Percentiles rank a stretch among this genome's conserved stretches.
Evolutionary conservation across 2,113 vertebrate genomes (phyloP).

Genomic region (Corythoichthys intestinalis): DNA sequence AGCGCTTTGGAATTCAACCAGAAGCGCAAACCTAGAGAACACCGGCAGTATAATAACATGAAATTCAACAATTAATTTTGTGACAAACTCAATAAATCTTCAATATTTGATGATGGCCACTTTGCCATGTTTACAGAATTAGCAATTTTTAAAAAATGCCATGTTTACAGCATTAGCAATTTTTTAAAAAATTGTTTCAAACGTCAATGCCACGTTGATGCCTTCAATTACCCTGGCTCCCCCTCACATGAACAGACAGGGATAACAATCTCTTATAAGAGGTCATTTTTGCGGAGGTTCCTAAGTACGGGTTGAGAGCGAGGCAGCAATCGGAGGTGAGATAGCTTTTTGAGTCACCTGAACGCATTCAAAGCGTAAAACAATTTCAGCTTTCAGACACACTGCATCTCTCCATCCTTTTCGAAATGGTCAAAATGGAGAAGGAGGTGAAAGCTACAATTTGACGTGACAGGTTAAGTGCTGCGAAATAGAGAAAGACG

Average conservation of each 20-base stretch:
- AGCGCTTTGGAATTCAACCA: no score
- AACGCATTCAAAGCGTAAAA: constrained; percentile 3
- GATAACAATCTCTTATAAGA: constrained; percentile 9
- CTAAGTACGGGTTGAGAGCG: constrained; percentile 4
- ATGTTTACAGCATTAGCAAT: not conserved
- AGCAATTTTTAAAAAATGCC: not conserved
- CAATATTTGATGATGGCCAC: not conserved
- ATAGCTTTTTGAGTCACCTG: not conserved
- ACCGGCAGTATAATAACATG: no score
- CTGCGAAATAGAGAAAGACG: constrained; percentile 2
- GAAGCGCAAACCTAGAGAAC: no score
- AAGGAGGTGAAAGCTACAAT: not conserved
- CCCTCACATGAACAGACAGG: not conserved
- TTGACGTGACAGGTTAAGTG: constrained; percentile 3
- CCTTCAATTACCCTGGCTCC: not conserved
- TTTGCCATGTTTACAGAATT: not conserved
- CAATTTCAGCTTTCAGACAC: not conserved
- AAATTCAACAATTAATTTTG: no score
- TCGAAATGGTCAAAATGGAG: not conserved
- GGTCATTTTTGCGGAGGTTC: not conserved
- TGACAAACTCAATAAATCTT: no score
- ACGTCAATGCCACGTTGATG: not conserved
- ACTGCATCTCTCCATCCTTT: not conserved
- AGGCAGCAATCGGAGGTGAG: not conserved
- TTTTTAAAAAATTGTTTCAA: constrained; percentile 4